Evolutionary conservation across 2,888 invertebrate genomes (phyloP).

Genomic region (Ennomos erosarius): DNA sequence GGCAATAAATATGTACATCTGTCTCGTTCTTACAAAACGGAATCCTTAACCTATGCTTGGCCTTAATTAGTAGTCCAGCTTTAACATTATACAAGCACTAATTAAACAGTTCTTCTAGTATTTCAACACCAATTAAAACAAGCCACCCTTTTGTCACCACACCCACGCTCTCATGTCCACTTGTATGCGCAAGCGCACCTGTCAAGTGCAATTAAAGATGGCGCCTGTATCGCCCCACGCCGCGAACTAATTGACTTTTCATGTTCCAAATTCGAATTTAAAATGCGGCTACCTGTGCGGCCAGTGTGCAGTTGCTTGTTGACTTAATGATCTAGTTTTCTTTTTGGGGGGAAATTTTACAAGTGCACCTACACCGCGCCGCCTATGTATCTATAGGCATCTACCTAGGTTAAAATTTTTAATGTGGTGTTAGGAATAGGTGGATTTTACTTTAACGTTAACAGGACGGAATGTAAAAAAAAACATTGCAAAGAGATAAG

Average conservation of each 20-base stretch:
- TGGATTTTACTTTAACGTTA: no score
- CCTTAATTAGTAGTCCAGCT: no score
- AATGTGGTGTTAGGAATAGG: no score
- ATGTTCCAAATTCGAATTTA: slow-evolving; percentile 69
- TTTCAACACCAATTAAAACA: slow-evolving; percentile 48
- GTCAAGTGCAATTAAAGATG: slow-evolving; percentile 77
- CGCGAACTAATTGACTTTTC: slow-evolving; percentile 83
- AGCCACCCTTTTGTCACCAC: slow-evolving; percentile 50
- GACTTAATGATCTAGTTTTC: slow-evolving; percentile 48
- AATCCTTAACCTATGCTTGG: no score
- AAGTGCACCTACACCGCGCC: slow-evolving; percentile 26
- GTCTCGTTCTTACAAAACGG: no score
- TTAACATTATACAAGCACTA: no score
- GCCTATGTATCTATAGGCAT: no score
- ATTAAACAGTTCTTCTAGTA: slow-evolving; percentile 13
- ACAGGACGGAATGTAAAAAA: no score
- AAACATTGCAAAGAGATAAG: no score
- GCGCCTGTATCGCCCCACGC: slow-evolving; percentile 60
- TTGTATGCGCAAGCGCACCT: slow-evolving; percentile 69
- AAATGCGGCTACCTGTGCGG: slow-evolving; percentile 59
- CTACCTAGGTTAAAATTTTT: no score
- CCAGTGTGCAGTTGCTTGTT: slow-evolving; percentile 48
- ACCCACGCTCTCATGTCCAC: slow-evolving; percentile 50
- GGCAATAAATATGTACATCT: no score
- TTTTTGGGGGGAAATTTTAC: slow-evolving; percentile 37